Evolutionary conservation across 1,140 invertebrate species (phyloP), one percentile per base, ranked within the genome.

Genomic region (Neelides sp.): DNA sequence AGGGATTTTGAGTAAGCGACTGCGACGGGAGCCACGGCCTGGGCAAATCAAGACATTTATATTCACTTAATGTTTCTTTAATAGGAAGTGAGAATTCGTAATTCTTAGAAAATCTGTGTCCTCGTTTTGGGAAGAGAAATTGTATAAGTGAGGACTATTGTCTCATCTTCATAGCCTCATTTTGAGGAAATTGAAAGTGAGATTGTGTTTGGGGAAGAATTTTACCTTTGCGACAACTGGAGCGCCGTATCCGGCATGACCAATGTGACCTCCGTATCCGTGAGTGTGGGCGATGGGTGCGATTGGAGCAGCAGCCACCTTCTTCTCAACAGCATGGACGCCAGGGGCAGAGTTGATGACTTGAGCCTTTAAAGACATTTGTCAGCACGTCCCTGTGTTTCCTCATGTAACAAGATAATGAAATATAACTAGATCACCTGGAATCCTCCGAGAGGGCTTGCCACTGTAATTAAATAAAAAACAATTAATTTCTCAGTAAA

Each of bases 371-470:
- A 48, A 48, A 34, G 8, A 8, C 8, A 15, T 34, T 8, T 34
- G 30, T n/a, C n/a, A n/a, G n/a, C n/a, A n/a, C n/a, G n/a, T n/a
- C n/a, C n/a, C n/a, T n/a, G n/a, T n/a, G n/a, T n/a, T n/a, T n/a
- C n/a, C n/a, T n/a, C n/a, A n/a, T n/a, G n/a, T n/a, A n/a, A n/a
- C n/a, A n/a, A n/a, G n/a, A n/a, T n/a, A n/a, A n/a, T n/a, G n/a
- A n/a, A n/a, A n/a, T n/a, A n/a, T n/a, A 47, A 35, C 13, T 35
- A 22, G 22, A 35, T 42, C 44, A 51, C 55, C 26, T 57, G 55
- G 41, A 57, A 57, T 45, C 55, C 55, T 15, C 48, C 46, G 22
- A 48, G 12, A 7, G 55, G 55, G 22, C 48, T 74, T 4, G 74
- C 56, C n/a, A n/a, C n/a, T n/a, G n/a, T n/a, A n/a, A n/a, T n/a